phyloP scores from a whole-genome alignment of 64 coral and sea anemone species.

The Porites lutea region DNA sequence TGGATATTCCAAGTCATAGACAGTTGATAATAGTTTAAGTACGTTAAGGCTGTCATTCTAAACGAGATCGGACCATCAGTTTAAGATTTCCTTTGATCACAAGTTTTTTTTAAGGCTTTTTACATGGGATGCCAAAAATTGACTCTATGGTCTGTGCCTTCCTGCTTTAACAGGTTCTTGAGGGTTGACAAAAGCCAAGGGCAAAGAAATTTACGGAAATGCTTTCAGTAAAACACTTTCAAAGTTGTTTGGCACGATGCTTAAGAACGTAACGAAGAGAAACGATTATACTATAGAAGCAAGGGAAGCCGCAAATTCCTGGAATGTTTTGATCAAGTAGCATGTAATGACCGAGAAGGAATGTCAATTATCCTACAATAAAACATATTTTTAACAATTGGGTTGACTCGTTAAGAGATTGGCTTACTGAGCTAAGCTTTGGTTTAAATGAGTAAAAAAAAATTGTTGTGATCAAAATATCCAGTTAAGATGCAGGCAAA shows the following conservation, averaged over 20 bases:
- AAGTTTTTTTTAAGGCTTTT: too few relatives aligned
- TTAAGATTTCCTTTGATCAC: too few relatives aligned
- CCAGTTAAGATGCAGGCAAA: too few relatives aligned
- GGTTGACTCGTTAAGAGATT: neutral
- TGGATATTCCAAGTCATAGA: too few relatives aligned
- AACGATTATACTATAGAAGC: neutral
- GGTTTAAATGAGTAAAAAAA: neutral
- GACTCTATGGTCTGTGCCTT: neutral
- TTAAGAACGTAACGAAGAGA: neutral
- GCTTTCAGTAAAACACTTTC: neutral
- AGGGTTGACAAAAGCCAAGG: neutral
- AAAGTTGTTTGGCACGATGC: neutral
- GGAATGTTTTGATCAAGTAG: conserved; percentile 7
- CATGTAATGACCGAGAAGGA: conserved; percentile 26
- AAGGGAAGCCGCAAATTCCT: neutral
- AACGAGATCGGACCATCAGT: too few relatives aligned
- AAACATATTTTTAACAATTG: neutral
- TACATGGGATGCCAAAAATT: too few relatives aligned
- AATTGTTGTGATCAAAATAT: neutral
- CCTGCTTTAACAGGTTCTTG: neutral
- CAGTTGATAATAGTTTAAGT: too few relatives aligned
- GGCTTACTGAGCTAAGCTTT: neutral
- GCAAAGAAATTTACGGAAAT: neutral
- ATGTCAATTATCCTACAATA: neutral
- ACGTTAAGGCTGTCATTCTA: too few relatives aligned